Evolutionary conservation across 2,113 vertebrate genomes (phyloP), one percentile per base, ranked within the genome.

Genomic region (Pheucticus melanocephalus): DNA sequence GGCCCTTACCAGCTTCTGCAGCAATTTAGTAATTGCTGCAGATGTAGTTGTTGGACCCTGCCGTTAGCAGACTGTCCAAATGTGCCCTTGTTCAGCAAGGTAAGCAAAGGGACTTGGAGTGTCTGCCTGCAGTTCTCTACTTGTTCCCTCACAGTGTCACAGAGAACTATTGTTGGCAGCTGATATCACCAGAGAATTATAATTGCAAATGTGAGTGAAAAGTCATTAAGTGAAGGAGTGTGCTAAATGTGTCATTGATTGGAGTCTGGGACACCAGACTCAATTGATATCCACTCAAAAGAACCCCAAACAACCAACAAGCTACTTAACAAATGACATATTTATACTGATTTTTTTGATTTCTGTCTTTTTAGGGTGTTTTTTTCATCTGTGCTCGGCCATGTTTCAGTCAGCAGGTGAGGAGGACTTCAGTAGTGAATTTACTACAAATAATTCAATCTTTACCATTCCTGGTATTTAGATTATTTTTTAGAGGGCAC

Each of bases 141-240:
- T 91, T 44, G 33, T 63, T 95, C 72, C 61, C n/a, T 92, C 30
- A 2, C 30, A 77, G 79, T 28, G 30, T 59, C 56, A 92, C 54
- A 91, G 51, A 68, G 92, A 75, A 14, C 73, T 71, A n/a, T 79
- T 92, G 87, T 64, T 92, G 84, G 57, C 61, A 90, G 65, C 90
- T 87, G 73, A 6, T 96, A 64, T 21, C 84, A 72, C 61, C 57
- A 80, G 81, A 76, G 85, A 76, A 91, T 94, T 90, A 40, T 9
- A 90, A 90, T 94, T 85, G 82, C 65, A 91, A 90, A 94, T 90
- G 65, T 42, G 35, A 90, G 27, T 60, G 82, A 85, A 40, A 85
- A 85, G 73, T 93, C 94, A 85, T 82, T 94, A 79, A 89, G 70
- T 84, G 93, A 88, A 93, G 39, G 51, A 91, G 77, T 68, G 53